These are phyloP conservation scores for Hafferia zeledoni DNA, from an alignment of 2,797 vertebrate species.

Conservation along the genomic window DNA sequence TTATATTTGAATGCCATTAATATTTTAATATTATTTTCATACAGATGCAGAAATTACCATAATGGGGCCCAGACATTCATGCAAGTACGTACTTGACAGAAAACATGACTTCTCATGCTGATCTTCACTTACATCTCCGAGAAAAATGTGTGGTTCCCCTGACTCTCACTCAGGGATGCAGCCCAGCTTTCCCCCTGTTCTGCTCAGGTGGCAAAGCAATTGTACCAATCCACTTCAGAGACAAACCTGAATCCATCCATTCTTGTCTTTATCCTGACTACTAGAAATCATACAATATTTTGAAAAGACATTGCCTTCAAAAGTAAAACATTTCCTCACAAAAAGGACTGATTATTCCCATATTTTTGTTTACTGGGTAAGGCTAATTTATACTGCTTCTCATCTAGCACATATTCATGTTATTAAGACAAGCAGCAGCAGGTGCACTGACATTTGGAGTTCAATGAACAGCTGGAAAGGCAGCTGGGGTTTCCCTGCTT, in stretches of 20 bases:
- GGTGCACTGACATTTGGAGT: slow-evolving; percentile 30
- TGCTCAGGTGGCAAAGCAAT: not conserved
- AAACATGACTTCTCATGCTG: fast-evolving
- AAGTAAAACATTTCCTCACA: not conserved
- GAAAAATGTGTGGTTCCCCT: not conserved
- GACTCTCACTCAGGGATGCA: not conserved
- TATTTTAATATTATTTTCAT: not conserved
- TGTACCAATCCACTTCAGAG: not conserved
- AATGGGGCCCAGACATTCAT: fast-evolving
- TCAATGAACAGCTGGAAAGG: slow-evolving; percentile 34
- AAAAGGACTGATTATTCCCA: not conserved
- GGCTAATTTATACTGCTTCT: not conserved
- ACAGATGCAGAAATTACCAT: not conserved
- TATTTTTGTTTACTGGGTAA: not conserved
- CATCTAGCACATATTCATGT: not conserved
- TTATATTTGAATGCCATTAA: not conserved
- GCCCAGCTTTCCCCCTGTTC: not conserved
- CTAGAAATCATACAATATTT: not conserved
- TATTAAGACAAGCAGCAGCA: not conserved
- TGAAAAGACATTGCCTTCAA: not conserved
- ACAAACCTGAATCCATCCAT: not conserved
- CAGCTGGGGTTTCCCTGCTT: slow-evolving; percentile 27
- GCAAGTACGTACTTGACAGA: not conserved
- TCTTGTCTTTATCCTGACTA: not conserved
- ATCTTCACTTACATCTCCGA: not conserved